Base-by-base conservation (phyloP, 2,888 invertebrate genomes). In the Ophraella communa region DNA sequence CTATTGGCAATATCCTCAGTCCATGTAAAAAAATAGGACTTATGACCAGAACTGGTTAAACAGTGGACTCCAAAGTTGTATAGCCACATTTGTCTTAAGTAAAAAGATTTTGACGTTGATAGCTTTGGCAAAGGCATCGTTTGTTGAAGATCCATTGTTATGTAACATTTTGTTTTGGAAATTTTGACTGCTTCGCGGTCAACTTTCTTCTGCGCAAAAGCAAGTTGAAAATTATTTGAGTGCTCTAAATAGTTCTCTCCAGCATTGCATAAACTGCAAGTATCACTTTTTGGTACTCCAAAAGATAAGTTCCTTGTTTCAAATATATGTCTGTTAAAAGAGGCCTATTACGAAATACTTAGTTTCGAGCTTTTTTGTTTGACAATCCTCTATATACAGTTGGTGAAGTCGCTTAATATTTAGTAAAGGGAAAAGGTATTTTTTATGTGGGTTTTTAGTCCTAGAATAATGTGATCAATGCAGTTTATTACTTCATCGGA, bases 111-210 rank as follows among this genome's bases (percentile, higher is more conserved):
- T 21, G n/a, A 68, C 14, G 67, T 69, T 3, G 68, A 63, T 4
- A 68, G 47, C 57, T 68, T 73, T 10, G 69, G 70, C 30, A 73
- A 39, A 1, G 71, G 71, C 66, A 69, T 68, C 0, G 72, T 71
- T 64, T 73, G 69, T 45, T 73, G n/a, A n/a, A n/a, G n/a, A n/a
- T n/a, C n/a, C n/a, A n/a, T n/a, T n/a, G 71, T n/a, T n/a, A n/a
- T n/a, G 7, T 69, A 45, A 49, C 72, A 10, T 3, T 14, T 39
- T 7, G 8, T 39, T 11, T n/a, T 8, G 17, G 10, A 1, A 39
- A 39, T 17, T 5, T 10, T 5, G 10, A 2, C 14, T n/a, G 8
- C 42, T 17, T 21, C 3, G 3, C 27, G 5, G 11, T 53, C 53
- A 30, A 35, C 4, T 53, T 33, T 33, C 20, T 33, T 1, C 0